Percentiles rank a stretch among this genome's conserved stretches.
Evolutionary conservation across 2,888 invertebrate genomes (phyloP).

Genomic region (Platycheirus albimanus): DNA sequence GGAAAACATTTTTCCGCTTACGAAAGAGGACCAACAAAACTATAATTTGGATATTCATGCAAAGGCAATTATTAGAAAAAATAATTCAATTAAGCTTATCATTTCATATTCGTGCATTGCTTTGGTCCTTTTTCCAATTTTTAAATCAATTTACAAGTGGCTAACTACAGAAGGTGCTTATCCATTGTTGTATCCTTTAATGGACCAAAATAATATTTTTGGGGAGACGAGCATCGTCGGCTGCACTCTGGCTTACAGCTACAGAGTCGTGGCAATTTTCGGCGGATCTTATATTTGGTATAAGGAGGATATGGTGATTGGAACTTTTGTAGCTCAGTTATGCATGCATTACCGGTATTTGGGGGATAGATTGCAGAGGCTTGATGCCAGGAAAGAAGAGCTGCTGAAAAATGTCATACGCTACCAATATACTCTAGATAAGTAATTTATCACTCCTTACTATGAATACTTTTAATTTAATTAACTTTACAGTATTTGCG

Average conservation of each 20-base stretch:
- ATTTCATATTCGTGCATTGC: not conserved
- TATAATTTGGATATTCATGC: not conserved
- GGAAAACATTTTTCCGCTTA: not conserved
- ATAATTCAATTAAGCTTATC: not conserved
- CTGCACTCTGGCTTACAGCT: not conserved
- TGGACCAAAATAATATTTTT: conserved; percentile 12
- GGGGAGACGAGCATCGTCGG: not conserved
- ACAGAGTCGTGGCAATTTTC: too few relatives aligned
- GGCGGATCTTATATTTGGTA: not conserved
- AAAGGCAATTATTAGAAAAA: not conserved
- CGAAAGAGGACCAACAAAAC: not conserved
- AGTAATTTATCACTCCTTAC: not conserved
- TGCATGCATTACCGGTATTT: conserved; percentile 52
- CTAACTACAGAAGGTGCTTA: not conserved
- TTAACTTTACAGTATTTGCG: conserved; percentile 3
- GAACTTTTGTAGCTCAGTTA: conserved; percentile 14
- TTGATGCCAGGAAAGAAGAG: conserved; percentile 13
- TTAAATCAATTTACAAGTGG: not conserved
- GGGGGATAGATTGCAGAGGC: not conserved
- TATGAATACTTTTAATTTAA: not conserved
- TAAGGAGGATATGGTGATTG: conserved; percentile 39
- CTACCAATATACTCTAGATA: conserved; percentile 31
- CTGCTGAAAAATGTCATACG: not conserved
- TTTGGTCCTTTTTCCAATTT: not conserved
- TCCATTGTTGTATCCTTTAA: conserved; percentile 5